phyloP scores from a whole-genome alignment of 2,113 vertebrate genomes.

The Pitta sordida region DNA sequence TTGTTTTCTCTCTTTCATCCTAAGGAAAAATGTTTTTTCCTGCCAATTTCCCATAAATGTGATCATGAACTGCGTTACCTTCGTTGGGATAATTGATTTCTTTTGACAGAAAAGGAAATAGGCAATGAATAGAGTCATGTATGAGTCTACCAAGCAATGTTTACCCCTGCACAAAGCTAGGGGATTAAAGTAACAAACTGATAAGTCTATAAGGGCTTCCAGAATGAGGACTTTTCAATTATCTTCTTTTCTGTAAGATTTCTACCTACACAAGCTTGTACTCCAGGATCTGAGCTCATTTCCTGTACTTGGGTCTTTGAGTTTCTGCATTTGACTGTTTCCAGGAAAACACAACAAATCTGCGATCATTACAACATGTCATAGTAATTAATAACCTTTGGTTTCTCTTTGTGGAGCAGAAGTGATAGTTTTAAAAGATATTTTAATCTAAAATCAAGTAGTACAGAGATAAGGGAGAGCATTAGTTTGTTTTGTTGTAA shows the following conservation, averaged over 20 bases:
- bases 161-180: not conserved
- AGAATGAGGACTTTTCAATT: not conserved
- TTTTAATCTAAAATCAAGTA: constrained; percentile 51
- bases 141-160: not conserved
- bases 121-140: not conserved
- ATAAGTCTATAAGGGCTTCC: not conserved
- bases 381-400: constrained; percentile 53
- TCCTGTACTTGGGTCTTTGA: not conserved
- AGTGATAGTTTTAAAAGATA: constrained; percentile 31
- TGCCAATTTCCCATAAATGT: not conserved
- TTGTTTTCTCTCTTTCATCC: not conserved
- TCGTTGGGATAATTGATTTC: not conserved
- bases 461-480: not conserved
- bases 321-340: not conserved
- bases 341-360: constrained; percentile 1
- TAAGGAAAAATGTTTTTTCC: not conserved
- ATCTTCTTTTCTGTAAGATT: not conserved
- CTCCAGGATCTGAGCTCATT: not conserved
- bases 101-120: not conserved
- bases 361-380: not conserved
- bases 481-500: not conserved
- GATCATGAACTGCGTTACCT: not conserved
- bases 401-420: constrained; percentile 3
- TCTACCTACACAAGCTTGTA: not conserved
- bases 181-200: not conserved